These are phyloP conservation scores for Drosophila truncata DNA, from an alignment of 1,140 invertebrate genomes.

Conservation along the genomic window DNA sequence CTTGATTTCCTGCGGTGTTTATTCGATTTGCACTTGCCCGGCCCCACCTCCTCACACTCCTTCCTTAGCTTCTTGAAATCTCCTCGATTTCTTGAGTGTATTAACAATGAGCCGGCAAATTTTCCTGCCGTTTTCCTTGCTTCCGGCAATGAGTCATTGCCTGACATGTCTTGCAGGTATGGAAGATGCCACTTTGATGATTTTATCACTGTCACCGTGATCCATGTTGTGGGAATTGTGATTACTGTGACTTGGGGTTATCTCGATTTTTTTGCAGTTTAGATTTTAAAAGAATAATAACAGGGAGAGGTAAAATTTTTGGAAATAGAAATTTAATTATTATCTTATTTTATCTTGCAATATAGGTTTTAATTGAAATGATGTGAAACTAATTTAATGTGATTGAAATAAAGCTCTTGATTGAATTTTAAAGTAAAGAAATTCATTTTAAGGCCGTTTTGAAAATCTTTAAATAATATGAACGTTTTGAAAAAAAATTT, in stretches of 20 bases:
- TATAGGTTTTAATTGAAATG: too few relatives aligned
- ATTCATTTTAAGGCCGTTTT: too few relatives aligned
- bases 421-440: too few relatives aligned
- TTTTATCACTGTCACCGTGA: constrained; percentile 6
- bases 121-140: constrained; percentile 74
- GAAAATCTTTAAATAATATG: too few relatives aligned
- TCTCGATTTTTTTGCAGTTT: neutral
- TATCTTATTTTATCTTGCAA: too few relatives aligned
- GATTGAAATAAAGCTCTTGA: too few relatives aligned
- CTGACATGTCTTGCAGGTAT: constrained; percentile 21
- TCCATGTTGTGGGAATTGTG: neutral
- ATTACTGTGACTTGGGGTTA: neutral
- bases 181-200: constrained; percentile 6
- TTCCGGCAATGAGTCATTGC: constrained; percentile 55
- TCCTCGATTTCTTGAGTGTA: constrained; percentile 19
- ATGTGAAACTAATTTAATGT: too few relatives aligned
- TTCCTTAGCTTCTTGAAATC: constrained; percentile 15
- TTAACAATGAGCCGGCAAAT: constrained; percentile 76
- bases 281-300: neutral
- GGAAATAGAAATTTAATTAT: too few relatives aligned
- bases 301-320: neutral
- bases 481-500: too few relatives aligned
- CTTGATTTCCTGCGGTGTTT: constrained; percentile 67
- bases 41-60: constrained; percentile 1
- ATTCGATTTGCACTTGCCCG: constrained; percentile 62